These are phyloP conservation scores for honey bee (Apis mellifera) DNA, from an alignment of 1,140 invertebrate species.

Conservation along the genomic window DNA sequence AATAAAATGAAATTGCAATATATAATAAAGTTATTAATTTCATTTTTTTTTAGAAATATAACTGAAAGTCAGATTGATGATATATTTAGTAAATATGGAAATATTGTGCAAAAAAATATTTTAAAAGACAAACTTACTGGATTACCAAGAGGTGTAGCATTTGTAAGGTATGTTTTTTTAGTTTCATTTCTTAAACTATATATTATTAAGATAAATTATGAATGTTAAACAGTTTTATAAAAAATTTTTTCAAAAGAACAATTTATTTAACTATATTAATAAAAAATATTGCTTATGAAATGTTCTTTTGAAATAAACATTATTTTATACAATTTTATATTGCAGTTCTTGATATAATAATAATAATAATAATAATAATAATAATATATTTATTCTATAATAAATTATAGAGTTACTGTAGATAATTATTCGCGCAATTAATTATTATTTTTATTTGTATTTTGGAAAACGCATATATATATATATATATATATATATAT, in stretches of 20 bases:
- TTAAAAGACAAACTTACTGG: constrained; percentile 93
- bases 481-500: not conserved
- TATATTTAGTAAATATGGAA: constrained; percentile 92
- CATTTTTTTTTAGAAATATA: constrained; percentile 83
- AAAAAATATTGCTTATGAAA: not conserved
- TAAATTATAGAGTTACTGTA: too few species aligned
- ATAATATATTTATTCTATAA: not conserved
- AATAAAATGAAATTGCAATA: not conserved
- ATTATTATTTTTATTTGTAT: not conserved
- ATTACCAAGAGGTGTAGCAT: constrained; percentile 92
- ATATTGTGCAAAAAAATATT: constrained; percentile 95
- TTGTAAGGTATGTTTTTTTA: constrained; percentile 89
- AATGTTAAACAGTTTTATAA: not conserved
- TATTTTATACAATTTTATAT: not conserved
- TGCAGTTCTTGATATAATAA: constrained; percentile 38
- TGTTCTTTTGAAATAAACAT: not conserved
- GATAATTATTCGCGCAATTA: too few species aligned
- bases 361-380: not conserved
- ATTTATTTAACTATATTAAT: not conserved
- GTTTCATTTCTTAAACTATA: not conserved
- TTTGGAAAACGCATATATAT: constrained; percentile 4
- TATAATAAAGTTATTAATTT: not conserved
- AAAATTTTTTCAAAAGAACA: not conserved
- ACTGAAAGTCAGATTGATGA: constrained; percentile 91
- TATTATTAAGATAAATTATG: too few species aligned